These are phyloP conservation scores for Bufo gargarizans DNA, from an alignment of 2,113 vertebrate species.

Conservation along the genomic window DNA sequence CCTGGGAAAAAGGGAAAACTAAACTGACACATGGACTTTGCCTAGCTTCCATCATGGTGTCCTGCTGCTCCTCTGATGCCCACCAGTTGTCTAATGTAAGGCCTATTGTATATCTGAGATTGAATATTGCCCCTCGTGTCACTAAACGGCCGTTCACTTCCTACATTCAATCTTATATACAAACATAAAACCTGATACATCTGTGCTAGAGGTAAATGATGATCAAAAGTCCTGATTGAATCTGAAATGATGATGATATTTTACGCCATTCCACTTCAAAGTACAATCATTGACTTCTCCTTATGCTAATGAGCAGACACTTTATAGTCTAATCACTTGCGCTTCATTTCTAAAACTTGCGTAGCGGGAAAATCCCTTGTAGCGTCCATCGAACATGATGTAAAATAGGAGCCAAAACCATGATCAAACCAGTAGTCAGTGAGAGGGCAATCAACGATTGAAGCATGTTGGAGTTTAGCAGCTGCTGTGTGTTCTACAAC, in stretches of 20 bases:
- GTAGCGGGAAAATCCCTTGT: slow-evolving; percentile 23
- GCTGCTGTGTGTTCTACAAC: slow-evolving; percentile 49
- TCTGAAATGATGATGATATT: not conserved
- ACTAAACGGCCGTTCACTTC: not conserved
- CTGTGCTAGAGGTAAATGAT: slow-evolving; percentile 17
- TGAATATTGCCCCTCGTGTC: not conserved
- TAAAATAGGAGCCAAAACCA: slow-evolving; percentile 16
- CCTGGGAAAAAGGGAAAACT: not conserved
- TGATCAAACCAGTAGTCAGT: slow-evolving; percentile 15
- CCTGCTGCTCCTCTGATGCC: not conserved
- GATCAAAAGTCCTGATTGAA: not conserved
- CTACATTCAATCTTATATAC: not conserved
- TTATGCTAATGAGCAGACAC: not conserved
- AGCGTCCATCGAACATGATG: slow-evolving; percentile 13
- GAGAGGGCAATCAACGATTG: slow-evolving; percentile 20
- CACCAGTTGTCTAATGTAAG: slow-evolving; percentile 27
- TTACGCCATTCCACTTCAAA: not conserved
- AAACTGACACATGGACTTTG: not conserved
- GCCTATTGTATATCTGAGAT: not conserved
- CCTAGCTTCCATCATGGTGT: not conserved
- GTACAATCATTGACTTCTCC: slow-evolving; percentile 22
- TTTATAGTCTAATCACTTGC: slow-evolving; percentile 20
- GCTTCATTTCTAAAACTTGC: slow-evolving; percentile 15
- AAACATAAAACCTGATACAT: slow-evolving; percentile 15
- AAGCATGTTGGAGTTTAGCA: slow-evolving; percentile 32